Evolutionary conservation across 2,797 vertebrate genomes (phyloP), one percentile per base, ranked within the genome.

Genomic region (Otolemur crassicaudatus): DNA sequence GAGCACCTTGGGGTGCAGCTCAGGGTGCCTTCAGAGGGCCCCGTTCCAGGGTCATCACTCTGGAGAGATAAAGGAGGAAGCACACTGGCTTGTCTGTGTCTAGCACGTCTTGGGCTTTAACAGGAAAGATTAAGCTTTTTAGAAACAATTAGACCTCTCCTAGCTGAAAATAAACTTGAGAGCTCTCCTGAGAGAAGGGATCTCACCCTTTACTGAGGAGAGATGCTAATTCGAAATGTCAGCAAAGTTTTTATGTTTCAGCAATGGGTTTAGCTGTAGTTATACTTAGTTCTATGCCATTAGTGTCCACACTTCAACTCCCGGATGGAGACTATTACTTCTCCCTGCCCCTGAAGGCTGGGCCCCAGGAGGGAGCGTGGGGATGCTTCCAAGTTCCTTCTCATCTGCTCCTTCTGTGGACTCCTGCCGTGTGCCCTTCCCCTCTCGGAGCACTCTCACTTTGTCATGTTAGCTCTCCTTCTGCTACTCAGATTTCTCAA

Each of bases 141-240:
- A 93, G 87, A 95, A 95, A 84, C 80, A 87, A 91, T 93, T 88
- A 56, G 20, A 46, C 63, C 40, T 89, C 40, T 80, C 10, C 2
- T 27, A 58, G 37, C 19, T 89, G 49, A 61, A 69, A 79, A 86
- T 23, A 87, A 83, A 90, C 43, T 88, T 53, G 76, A 79, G n/a
- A 6, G 9, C 31, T 90, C 89, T 91, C 93, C 53, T 25, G 29
- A 87, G 49, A 96, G 49, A 83, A 87, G 63, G 49, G 16, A 29
- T 46, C 37, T 61, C 22, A 29, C 25, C 11, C 49, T 77, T 90
- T 40, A 92, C 37, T 61, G 56, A 70, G 63, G 43, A 94, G 60
- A 91, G 17, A 19, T 58, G n/a, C 61, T 91, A 92, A 84, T 27
- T 53, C 23, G 81, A 20, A 70, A 10, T 16, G 6, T 87, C 56